Evolutionary conservation across 2,888 invertebrate species (phyloP), one percentile per base, ranked within the genome.

Genomic region (Anthophora plumipes): DNA sequence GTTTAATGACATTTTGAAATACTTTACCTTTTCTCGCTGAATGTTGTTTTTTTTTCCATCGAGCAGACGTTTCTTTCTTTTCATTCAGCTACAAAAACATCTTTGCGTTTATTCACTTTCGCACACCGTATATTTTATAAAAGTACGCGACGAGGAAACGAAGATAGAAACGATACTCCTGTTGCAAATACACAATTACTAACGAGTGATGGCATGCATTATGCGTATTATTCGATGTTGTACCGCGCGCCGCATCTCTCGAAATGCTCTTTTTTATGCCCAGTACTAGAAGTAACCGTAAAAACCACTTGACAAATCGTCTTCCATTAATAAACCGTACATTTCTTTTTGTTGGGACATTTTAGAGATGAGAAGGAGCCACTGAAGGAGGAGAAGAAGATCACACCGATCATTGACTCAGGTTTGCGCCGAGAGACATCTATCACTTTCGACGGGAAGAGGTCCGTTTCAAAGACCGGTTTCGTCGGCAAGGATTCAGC

Each of bases 401-500:
- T 94, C 79, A 94, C 94, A 52, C 93, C 93, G 71, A 93, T 94
- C 74, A 94, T 94, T 82, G 95, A 96, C 79, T 96, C 95, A 64
- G 96, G 96, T 73, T 94, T 96, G 87, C 97, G 96, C 90, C 96
- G 96, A 84, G 96, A 97, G 89, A 96, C 96, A 74, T 96, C 97
- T 31, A 96, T 97, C 31, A 97, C 97, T 92, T 97, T 96, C 91
- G 97, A 97, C 90, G 97, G 97, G 6, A 96, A 96, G 90, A 96
- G 96, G 89, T 97, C 97, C 48, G 96, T 97, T 91, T 96, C 97
- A 55, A 97, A 97, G 91, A 96, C 97, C 77, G 97, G 97, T 80
- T 97, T 97, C 89, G 97, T 97, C 91, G 97, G 97, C 88, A 97
- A 98, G 94, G 97, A 98, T 93, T 98, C 98, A n/a, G 97, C 97